Base-by-base conservation (phyloP, 2,888 invertebrate genomes). In the Dioctria rufipes region DNA sequence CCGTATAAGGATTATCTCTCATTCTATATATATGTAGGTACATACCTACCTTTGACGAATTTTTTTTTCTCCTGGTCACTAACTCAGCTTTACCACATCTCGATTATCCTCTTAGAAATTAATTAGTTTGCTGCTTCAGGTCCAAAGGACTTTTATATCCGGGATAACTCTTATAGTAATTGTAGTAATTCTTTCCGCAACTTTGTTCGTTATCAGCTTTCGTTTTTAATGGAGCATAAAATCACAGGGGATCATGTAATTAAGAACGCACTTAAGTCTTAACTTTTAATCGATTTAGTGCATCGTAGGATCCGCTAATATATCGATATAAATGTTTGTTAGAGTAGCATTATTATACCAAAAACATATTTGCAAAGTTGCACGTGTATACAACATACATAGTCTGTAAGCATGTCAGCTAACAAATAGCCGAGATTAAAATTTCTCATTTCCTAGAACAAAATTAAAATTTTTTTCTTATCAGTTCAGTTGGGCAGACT, bases 211-310 rank as follows among this genome's bases (percentile, higher is more conserved):
- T 67, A 67, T 67, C 67, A 46, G 46, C 5, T 65, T 65, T 67
- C 46, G 1, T 58, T 67, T 13, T 46, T 67, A 39, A 51, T 54
- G 71, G 39, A 13, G 51, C 39, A 37, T 71, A 71, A 71, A 71
- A 54, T 71, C 71, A 11, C 11, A 37, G 40, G 71, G 71, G 71
- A 71, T 71, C 71, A 71, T 51, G 51, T 71, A 71, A 71, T 71
- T 71, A 71, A 54, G 71, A 71, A 71, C 54, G n/a, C 54, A 25
- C 71, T 54, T 13, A 71, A 54, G 71, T 37, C 43, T 54, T 51
- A 71, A 9, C 46, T 51, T 37, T 54, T 54, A 71, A 71, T 71
- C 71, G 71, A 71, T 71, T 71, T 51, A 71, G 71, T 54, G 51
- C 67, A 46, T 71, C 46, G n/a, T 25, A 54, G 6, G 5, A 25